Base-by-base conservation (phyloP, 2,888 invertebrate species). In the Chesias legatella region DNA sequence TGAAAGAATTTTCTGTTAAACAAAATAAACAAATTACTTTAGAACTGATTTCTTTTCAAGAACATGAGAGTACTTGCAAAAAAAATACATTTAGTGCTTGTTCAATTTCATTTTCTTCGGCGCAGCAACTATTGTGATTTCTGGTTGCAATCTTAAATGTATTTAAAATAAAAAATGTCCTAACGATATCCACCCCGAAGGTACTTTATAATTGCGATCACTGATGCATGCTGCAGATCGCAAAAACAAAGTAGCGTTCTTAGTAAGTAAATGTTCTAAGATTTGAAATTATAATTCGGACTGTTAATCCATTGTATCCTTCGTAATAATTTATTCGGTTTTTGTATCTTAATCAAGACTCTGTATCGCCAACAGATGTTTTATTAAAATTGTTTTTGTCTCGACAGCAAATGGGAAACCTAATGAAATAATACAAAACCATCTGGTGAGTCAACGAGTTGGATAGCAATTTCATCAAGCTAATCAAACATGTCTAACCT, bases 191-290 rank as follows among this genome's bases (percentile, higher is more conserved):
- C 23, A 32, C 30, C 20, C 33, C 33, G 37, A 21, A 9, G 2
- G 48, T 43, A 40, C 42, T 39, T 28, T 35, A 35, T 47, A 45
- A 49, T 48, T 38, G 48, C 28, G 42, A 45, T 34, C 49, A 51
- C 58, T 48, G 61, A 68, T 65, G 61, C 68, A 65, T 63, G 63
- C 48, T 47, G 53, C 42, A 54, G 49, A 48, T 48, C 36, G 35
- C 43, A 54, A 54, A 54, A 54, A 52, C 38, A 20, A 28, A 38
- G 33, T 23, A 31, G 37, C 21, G 21, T 31, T 32, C 21, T 34
- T 39, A 38, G 29, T 29, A 32, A 24, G 24, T n/a, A 17, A 27
- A 30, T 10, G 3, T 17, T 3, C 13, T 3, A 17, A 17, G 13
- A 48, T 43, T 48, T 48, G 24, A 43, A 48, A 48, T 48, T 43